Evolutionary conservation across 2,888 invertebrate genomes (phyloP).

Genomic region (Nowickia ferox): DNA sequence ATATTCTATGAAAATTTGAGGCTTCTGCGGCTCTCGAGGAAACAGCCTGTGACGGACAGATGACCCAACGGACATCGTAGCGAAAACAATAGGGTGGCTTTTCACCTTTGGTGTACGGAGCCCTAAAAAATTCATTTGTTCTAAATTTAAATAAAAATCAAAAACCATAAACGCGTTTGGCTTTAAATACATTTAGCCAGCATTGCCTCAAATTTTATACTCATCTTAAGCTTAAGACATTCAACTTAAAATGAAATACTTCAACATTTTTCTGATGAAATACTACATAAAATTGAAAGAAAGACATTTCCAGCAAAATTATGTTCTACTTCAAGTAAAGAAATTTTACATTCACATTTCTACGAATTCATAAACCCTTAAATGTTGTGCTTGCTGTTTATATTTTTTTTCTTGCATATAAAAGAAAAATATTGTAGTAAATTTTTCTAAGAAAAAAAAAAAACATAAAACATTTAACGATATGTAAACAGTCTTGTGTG

Average conservation of each 20-base stretch:
- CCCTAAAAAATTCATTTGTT: too few relatives aligned
- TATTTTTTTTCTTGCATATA: slow-evolving; percentile 1
- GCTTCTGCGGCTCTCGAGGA: too few relatives aligned
- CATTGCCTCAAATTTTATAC: not conserved
- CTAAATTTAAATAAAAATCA: too few relatives aligned
- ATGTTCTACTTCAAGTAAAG: slow-evolving; percentile 8
- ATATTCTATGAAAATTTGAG: too few relatives aligned
- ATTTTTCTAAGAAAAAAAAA: not conserved
- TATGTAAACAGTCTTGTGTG: slow-evolving; percentile 63
- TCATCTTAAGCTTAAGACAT: not conserved
- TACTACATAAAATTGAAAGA: not conserved
- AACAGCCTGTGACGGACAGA: too few relatives aligned
- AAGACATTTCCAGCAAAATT: not conserved
- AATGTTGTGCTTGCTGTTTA: slow-evolving; percentile 34
- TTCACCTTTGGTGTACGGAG: too few relatives aligned
- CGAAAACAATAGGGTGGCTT: too few relatives aligned
- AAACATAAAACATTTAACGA: slow-evolving; percentile 70
- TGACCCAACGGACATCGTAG: too few relatives aligned
- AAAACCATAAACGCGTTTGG: too few relatives aligned
- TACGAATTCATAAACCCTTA: slow-evolving; percentile 43
- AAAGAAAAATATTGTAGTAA: slow-evolving; percentile 35
- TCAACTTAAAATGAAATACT: not conserved
- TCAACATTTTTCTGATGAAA: not conserved
- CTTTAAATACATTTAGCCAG: too few relatives aligned
- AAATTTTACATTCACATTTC: slow-evolving; percentile 34